phyloP scores from a whole-genome alignment of 2,113 vertebrate genomes.

The Prolemur simus region DNA sequence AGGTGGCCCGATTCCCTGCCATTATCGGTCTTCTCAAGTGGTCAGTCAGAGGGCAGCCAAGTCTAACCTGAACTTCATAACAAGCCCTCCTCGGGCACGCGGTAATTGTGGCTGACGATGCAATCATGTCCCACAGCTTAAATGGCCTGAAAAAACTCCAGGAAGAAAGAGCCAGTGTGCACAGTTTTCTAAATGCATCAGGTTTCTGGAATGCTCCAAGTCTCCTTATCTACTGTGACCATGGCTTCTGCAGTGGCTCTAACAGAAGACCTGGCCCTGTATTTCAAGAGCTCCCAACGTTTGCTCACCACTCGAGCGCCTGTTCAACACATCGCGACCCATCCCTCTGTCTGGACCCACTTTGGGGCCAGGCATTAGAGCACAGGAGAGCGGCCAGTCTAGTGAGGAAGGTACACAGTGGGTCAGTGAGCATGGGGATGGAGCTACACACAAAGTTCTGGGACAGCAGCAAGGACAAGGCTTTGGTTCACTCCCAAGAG shows the following conservation, averaged over 20 bases:
- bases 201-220: conserved; percentile 29
- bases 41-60: conserved; percentile 42
- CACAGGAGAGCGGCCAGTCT: not conserved
- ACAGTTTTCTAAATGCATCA: not conserved
- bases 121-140: not conserved
- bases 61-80: conserved; percentile 45
- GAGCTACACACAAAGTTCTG: not conserved
- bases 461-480: not conserved
- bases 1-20: conserved; percentile 42
- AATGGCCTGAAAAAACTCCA: conserved; percentile 1
- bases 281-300: not conserved
- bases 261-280: not conserved
- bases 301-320: not conserved
- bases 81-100: not conserved
- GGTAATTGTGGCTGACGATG: not conserved
- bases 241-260: not conserved
- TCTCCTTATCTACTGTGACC: not conserved
- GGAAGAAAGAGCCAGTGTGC: not conserved
- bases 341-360: not conserved
- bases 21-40: conserved; percentile 52
- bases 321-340: not conserved
- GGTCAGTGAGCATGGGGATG: not conserved
- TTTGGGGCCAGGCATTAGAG: not conserved
- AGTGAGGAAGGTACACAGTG: not conserved
- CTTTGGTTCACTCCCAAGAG: not conserved